Base-by-base conservation (phyloP, 1,140 invertebrate genomes). In the Caenorhabditis remanei region DNA sequence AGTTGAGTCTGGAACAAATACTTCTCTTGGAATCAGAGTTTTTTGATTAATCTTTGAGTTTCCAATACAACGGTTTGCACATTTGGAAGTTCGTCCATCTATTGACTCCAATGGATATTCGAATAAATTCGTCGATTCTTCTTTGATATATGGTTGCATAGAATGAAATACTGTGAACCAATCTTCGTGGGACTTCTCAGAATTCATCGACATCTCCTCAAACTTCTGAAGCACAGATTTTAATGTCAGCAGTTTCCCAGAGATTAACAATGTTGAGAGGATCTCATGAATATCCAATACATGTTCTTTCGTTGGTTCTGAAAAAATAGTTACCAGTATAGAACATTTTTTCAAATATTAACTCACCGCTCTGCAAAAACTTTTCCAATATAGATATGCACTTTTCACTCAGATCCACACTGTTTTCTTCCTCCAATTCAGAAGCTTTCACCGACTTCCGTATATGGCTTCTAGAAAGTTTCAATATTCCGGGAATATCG, bases 131-230 rank as follows among this genome's bases (percentile, higher is more conserved):
- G 11, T 21, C 8, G 71, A 50, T 79, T 24, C 21, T 53, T 79
- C 71, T 50, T 79, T 53, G 43, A 79, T 48, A 24, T 50, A 24
- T 4, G 71, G 71, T 14, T 53, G 6, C 71, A 79, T 53, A 6
- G 40, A 24, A 50, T 79, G 71, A 24, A 50, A 79, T 3, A 50
- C 71, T 11, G 46, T 4, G 14, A 24, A 79, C 71, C 71, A 79
- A 24, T 48, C 71, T 19, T 13, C 5, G 46, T 50, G 46, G 40
- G 5, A 79, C 14, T 4, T 50, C 2, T 16, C 7, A 48, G 46
- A 43, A 79, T 79, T n/a, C 46, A 48, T 50, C 11, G 71, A 79
- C 14, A 24, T 43, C n/a, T 53, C 46, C 53, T 79, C 71, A 79
- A 79, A 79, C 9, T 79, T 79, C 24, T 19, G 43, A 50, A 79